These are phyloP conservation scores for Chromis chromis DNA, from an alignment of 2,797 vertebrate species.

Conservation along the genomic window DNA sequence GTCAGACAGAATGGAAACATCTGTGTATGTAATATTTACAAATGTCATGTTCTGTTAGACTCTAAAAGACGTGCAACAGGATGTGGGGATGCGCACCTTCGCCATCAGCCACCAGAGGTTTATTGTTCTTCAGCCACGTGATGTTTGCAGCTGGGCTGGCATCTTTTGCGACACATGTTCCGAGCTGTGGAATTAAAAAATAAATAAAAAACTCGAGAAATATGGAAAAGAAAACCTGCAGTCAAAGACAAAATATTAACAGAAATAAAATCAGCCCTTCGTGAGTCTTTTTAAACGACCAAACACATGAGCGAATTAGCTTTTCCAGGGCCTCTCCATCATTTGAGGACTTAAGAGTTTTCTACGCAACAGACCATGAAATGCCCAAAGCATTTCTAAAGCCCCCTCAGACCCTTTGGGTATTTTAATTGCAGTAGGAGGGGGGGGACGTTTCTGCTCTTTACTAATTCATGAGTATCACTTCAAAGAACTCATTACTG, in stretches of 20 bases:
- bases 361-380: constrained; percentile 71
- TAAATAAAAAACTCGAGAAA: background rate
- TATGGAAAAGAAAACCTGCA: background rate
- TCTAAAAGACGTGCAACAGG: constrained; percentile 17
- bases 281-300: constrained; percentile 45
- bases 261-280: constrained; percentile 9
- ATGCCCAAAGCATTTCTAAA: constrained; percentile 74
- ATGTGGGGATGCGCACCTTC: constrained; percentile 82
- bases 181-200: constrained; percentile 85
- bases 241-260: background rate
- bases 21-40: constrained; percentile 7
- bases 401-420: constrained; percentile 70
- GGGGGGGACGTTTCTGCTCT: constrained; percentile 51
- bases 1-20: constrained; percentile 21
- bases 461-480: constrained; percentile 81
- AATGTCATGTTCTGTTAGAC: constrained; percentile 28
- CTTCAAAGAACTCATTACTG: constrained; percentile 81
- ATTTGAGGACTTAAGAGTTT: constrained; percentile 59
- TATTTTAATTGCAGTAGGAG: constrained; percentile 74
- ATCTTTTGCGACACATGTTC: constrained; percentile 87
- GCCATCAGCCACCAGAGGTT: constrained; percentile 81
- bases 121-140: constrained; percentile 90
- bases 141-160: constrained; percentile 91
- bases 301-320: constrained; percentile 56
- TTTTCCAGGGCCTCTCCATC: constrained; percentile 31